phyloP scores from a whole-genome alignment of 2,797 vertebrate species.

The Iguana delicatissima region DNA sequence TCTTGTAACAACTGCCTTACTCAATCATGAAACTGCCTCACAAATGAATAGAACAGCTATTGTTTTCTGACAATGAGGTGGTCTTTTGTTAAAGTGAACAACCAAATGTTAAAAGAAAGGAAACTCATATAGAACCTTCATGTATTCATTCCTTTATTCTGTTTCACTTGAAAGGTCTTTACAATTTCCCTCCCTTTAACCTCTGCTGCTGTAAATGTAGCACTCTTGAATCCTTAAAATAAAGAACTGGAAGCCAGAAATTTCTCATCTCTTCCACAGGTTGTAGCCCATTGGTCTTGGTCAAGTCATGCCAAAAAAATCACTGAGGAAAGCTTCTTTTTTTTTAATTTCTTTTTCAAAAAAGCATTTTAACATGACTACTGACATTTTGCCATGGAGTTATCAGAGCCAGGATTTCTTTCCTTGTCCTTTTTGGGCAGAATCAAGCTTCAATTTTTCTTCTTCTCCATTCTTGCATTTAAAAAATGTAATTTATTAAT shows the following conservation, averaged over 20 bases:
- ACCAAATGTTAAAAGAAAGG: not conserved
- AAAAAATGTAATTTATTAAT: conserved; percentile 29
- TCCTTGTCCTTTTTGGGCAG: not conserved
- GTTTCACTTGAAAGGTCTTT: not conserved
- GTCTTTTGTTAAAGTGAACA: not conserved
- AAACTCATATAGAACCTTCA: not conserved
- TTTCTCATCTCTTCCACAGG: not conserved
- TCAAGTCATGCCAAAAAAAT: not conserved
- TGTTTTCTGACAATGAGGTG: rapidly evolving
- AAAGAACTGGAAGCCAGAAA: not conserved
- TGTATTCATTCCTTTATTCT: conserved; percentile 29
- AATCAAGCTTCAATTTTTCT: conserved; percentile 8
- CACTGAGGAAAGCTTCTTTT: not conserved
- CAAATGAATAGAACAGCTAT: conserved; percentile 5
- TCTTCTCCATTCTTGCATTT: not conserved
- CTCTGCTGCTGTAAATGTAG: not conserved
- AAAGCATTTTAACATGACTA: too few species aligned
- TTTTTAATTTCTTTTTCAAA: too few species aligned
- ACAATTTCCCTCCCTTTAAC: conserved; percentile 21
- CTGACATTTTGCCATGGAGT: not conserved
- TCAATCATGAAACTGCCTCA: conserved; percentile 50
- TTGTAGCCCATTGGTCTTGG: not conserved
- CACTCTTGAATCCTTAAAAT: not conserved
- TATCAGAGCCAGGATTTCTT: not conserved
- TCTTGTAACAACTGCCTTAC: conserved; percentile 38